Conservation (phyloP, 2,113 vertebrate genomes). For the Dryoscopus gambensis region DNA sequence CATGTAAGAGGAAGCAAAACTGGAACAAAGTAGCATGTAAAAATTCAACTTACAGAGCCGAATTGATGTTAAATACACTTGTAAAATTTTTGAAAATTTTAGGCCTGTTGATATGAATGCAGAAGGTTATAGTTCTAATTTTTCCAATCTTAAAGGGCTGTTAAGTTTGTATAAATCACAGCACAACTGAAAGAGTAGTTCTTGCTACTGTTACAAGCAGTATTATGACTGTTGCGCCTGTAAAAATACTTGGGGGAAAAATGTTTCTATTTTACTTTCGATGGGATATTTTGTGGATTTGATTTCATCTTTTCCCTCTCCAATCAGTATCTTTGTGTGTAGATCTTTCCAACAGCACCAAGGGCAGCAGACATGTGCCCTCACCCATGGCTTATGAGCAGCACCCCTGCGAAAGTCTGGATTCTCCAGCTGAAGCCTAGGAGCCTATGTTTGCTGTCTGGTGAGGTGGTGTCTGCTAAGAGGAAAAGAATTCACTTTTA, state of each 20-base stretch:
- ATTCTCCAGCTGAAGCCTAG: not conserved
- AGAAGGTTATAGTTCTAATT: not conserved
- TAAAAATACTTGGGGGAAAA: not conserved
- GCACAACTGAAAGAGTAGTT: not conserved
- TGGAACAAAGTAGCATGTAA: not conserved
- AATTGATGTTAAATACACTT: not conserved
- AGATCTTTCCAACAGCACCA: not conserved
- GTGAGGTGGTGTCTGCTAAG: not conserved
- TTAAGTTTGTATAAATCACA: not conserved
- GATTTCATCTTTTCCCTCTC: not conserved
- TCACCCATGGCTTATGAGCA: not conserved
- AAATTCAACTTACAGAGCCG: not conserved
- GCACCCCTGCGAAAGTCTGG: not conserved
- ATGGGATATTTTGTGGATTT: not conserved
- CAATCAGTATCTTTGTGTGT: not conserved
- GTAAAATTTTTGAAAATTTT: not conserved
- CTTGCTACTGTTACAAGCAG: not conserved
- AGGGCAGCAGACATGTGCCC: not conserved
- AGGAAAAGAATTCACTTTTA: not conserved
- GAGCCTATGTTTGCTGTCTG: not conserved
- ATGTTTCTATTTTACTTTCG: not conserved
- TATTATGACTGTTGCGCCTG: not conserved
- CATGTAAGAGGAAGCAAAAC: not conserved
- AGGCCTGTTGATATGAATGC: not conserved
- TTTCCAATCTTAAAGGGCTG: not conserved